These are phyloP conservation scores for Crenuchus spilurus DNA, from an alignment of 2,797 vertebrate species.

Conservation along the genomic window DNA sequence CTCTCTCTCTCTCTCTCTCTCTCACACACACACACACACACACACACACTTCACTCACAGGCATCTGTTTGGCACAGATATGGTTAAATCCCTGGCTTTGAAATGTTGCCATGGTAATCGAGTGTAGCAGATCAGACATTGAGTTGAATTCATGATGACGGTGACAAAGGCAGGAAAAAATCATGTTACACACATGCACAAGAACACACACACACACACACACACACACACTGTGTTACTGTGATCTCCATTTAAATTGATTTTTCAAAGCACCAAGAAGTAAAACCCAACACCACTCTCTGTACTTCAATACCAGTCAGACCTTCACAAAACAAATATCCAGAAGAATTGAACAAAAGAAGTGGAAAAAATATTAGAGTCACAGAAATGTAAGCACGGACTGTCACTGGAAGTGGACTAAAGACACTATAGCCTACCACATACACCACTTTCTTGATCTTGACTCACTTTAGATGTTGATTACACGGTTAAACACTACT, in stretches of 20 bases:
- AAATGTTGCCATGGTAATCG: slow-evolving; percentile 56
- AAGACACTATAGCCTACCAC: no score
- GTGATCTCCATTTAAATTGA: slow-evolving; percentile 24
- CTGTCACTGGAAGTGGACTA: no score
- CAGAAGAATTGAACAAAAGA: no score
- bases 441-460: no score
- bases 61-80: slow-evolving; percentile 36
- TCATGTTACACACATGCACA: slow-evolving; percentile 13
- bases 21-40: neutral
- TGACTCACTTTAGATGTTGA: no score
- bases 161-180: slow-evolving; percentile 45
- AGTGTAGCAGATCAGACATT: slow-evolving; percentile 51
- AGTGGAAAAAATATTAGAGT: no score
- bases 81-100: slow-evolving; percentile 47
- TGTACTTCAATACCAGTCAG: neutral
- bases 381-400: no score
- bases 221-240: slow-evolving; percentile 15
- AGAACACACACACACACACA: slow-evolving; percentile 39
- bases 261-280: slow-evolving; percentile 10
- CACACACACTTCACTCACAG: slow-evolving; percentile 9
- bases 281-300: neutral
- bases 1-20: neutral
- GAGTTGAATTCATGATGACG: slow-evolving; percentile 38
- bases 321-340: neutral
- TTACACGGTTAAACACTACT: no score